Base-by-base conservation (phyloP, 2,797 vertebrate genomes). In the Eulemur rubriventer region DNA sequence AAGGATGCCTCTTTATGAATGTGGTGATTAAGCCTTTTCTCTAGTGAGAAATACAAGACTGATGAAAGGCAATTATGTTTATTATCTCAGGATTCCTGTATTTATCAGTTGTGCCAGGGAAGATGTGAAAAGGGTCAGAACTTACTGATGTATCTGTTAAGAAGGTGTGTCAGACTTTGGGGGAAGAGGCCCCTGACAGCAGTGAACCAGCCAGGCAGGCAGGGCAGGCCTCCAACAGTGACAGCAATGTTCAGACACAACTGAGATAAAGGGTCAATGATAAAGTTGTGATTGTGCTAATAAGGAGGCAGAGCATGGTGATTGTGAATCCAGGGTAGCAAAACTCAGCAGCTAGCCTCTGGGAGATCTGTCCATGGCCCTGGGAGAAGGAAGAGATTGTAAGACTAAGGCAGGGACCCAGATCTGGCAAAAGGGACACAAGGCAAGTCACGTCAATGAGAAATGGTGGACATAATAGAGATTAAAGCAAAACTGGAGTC, bases 111-210 rank as follows among this genome's bases (percentile, higher is more conserved):
- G 30, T 90, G 46, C 65, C 79, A 89, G 46, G 35, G 33, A 7
- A 75, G 84, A 20, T 95, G 75, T 93, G 75, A 90, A 89, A 83
- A 83, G 59, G 20, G 33, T 80, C 70, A 92, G 90, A 72, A 43
- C 18, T 94, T 63, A 95, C 26, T 61, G 57, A 26, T 86, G 4
- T 83, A 55, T 97, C 50, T 86, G 69, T 87, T 63, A 24, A 89
- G 89, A 78, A 52, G 57, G 38, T 86, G 50, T 89, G 50, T 30
- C 85, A 69, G 38, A 86, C 35, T 85, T 26, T 24, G 7, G 0
- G 12, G 17, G n/a, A 43, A 24, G 52, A 70, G n/a, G 3, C 41
- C 7, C 5, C 43, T 95, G 63, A 89, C 55, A 79, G 26, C 35
- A 76, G 22, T 46, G 57, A 50, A 20, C 89, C 75, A 92, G 28